A percentile compares a stretch with the other conserved stretches of the same genome.
Conservation (phyloP, 2,888 invertebrate species). For the Cataglyphis cursor region DNA sequence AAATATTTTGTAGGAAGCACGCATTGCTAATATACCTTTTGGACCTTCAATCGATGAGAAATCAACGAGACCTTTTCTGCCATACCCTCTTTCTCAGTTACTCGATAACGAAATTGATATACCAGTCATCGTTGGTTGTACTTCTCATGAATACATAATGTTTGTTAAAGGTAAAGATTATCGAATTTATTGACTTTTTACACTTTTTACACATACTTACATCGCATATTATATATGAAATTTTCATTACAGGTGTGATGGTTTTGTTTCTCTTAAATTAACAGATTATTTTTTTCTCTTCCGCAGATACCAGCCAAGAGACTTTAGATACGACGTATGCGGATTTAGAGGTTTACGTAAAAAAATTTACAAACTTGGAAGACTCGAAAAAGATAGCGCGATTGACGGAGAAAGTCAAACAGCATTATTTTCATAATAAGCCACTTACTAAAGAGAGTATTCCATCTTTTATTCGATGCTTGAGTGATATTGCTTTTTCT, state of each 20-base stretch:
- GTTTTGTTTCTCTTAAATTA: neutral
- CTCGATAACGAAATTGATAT: constrained; percentile 83
- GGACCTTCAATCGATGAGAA: constrained; percentile 52
- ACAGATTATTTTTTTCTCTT: neutral
- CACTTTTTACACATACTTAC: neutral
- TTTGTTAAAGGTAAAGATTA: constrained; percentile 60
- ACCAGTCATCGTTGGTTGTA: constrained; percentile 87
- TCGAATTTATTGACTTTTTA: neutral
- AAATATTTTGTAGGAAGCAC: neutral
- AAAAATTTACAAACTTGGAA: neutral
- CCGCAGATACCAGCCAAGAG: constrained; percentile 74
- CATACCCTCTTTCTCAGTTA: constrained; percentile 83
- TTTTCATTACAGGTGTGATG: neutral
- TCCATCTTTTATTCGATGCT: constrained; percentile 85
- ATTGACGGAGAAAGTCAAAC: constrained; percentile 81
- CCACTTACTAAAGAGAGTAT: constrained; percentile 84
- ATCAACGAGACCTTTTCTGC: constrained; percentile 70
- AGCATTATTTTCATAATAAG: constrained; percentile 87
- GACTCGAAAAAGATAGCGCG: neutral
- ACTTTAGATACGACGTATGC: constrained; percentile 63
- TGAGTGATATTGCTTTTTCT: constrained; percentile 87
- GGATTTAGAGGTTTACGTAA: neutral
- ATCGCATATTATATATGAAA: neutral
- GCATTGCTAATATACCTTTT: constrained; percentile 32
- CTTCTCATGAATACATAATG: constrained; percentile 76